A percentile compares a stretch with the other conserved stretches of the same genome.
phyloP scores from a whole-genome alignment of 1,140 invertebrate genomes.

The Sesamia nonagrioides region DNA sequence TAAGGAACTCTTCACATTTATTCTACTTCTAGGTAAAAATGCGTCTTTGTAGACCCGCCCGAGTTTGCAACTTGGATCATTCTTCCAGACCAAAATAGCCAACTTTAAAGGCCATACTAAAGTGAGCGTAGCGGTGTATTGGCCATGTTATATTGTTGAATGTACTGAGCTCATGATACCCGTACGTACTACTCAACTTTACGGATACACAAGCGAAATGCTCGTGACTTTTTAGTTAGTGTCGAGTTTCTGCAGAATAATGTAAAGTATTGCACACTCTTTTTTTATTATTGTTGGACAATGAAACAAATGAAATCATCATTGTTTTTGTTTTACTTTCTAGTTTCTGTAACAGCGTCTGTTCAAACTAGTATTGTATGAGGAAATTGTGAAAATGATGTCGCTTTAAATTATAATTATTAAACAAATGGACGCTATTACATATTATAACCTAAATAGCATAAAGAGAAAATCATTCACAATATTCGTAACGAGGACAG shows the following conservation, averaged over 20 bases:
- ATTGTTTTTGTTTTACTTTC: not conserved
- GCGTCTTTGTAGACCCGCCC: not conserved
- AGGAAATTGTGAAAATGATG: not conserved
- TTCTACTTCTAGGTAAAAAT: not conserved
- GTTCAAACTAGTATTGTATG: not conserved
- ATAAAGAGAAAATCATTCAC: constrained; percentile 11
- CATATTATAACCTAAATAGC: constrained; percentile 23
- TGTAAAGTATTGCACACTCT: not conserved
- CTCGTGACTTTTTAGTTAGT: not conserved
- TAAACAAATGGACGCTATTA: constrained; percentile 2
- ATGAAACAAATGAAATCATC: not conserved
- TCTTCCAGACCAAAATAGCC: not conserved
- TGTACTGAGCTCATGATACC: constrained; percentile 37
- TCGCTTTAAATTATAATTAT: not conserved
- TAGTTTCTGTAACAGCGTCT: not conserved
- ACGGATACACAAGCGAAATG: not conserved
- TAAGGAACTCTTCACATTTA: too few relatives aligned
- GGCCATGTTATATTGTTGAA: constrained; percentile 34
- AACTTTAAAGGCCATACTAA: constrained; percentile 35
- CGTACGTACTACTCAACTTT: not conserved
- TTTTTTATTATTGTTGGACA: not conserved
- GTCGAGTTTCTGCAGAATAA: not conserved
- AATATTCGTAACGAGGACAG: not conserved
- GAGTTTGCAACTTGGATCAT: not conserved
- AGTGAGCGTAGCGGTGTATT: constrained; percentile 33